Evolutionary conservation across 1,140 invertebrate genomes (phyloP).

Genomic region (Saccostrea echinata): DNA sequence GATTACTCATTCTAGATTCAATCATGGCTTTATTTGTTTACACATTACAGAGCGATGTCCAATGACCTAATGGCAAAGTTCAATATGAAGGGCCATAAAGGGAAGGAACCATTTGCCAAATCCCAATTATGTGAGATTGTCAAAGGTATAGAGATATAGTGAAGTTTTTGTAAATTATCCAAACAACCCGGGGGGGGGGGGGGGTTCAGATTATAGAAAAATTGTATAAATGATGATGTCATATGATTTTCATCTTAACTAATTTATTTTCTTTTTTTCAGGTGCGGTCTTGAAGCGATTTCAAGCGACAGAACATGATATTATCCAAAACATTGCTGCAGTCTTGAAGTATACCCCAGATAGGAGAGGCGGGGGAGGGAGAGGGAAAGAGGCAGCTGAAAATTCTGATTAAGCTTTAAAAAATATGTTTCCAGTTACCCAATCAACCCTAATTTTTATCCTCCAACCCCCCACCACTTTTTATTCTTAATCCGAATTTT

Average conservation of each 20-base stretch:
- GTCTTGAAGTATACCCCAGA: not conserved
- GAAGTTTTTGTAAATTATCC: not conserved
- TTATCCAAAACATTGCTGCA: not conserved
- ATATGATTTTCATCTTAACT: not conserved
- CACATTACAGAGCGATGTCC: not conserved
- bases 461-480: no score
- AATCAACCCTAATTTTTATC: no score
- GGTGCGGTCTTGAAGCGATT: not conserved
- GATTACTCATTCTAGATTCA: not conserved
- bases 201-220: not conserved
- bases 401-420: not conserved
- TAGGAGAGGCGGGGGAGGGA: not conserved
- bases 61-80: constrained; percentile 10
- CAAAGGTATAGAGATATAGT: not conserved
- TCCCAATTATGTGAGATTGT: not conserved
- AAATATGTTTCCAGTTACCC: not conserved
- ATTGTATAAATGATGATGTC: not conserved
- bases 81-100: constrained; percentile 3
- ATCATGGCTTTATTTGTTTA: constrained; percentile 3
- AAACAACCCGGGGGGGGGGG: not conserved
- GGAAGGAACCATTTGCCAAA: constrained; percentile 19
- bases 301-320: not conserved
- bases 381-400: not conserved
- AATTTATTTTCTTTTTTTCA: not conserved
- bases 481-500: no score